Percentiles rank a stretch among this genome's conserved stretches.
These are phyloP conservation scores for Drosophila insularis DNA, from an alignment of 1,140 invertebrate species.

Conservation along the genomic window DNA sequence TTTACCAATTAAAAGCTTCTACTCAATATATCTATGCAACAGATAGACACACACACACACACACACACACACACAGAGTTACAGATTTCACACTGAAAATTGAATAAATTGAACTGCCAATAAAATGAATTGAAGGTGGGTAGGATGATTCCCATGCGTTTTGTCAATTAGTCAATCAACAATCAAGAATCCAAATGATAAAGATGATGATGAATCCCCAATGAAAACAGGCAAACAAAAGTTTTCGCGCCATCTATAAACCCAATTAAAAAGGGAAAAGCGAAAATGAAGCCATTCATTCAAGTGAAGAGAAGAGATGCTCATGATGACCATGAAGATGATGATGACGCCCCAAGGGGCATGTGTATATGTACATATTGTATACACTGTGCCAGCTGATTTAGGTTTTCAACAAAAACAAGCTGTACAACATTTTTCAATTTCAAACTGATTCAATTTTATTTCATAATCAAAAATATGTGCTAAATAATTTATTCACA, in stretches of 20 bases:
- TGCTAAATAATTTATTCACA: too few species aligned
- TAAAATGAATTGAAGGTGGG: slow-evolving; percentile 20
- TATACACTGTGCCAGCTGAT: background rate
- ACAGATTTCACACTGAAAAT: slow-evolving; percentile 25
- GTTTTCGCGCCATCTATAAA: slow-evolving; percentile 8
- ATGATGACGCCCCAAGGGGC: slow-evolving; percentile 3
- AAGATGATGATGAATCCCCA: slow-evolving; percentile 4
- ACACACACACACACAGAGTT: too few species aligned
- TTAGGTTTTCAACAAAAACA: background rate
- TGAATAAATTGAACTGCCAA: slow-evolving; percentile 43
- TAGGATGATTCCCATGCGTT: slow-evolving; percentile 1
- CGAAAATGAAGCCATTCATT: slow-evolving; percentile 11
- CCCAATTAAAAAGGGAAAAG: slow-evolving; percentile 15
- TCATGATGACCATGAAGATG: background rate
- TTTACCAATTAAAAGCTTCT: slow-evolving; percentile 26
- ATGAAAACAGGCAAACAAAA: background rate
- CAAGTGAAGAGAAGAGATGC: background rate
- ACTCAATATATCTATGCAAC: slow-evolving; percentile 3
- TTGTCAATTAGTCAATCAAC: slow-evolving; percentile 71
- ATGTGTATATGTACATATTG: background rate
- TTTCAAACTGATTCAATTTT: background rate
- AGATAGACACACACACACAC: slow-evolving; percentile 13
- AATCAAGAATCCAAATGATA: slow-evolving; percentile 22
- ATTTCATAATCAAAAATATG: background rate
- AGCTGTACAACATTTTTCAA: background rate